phyloP scores from a whole-genome alignment of 2,888 invertebrate genomes.

The Danaus chrysippus region DNA sequence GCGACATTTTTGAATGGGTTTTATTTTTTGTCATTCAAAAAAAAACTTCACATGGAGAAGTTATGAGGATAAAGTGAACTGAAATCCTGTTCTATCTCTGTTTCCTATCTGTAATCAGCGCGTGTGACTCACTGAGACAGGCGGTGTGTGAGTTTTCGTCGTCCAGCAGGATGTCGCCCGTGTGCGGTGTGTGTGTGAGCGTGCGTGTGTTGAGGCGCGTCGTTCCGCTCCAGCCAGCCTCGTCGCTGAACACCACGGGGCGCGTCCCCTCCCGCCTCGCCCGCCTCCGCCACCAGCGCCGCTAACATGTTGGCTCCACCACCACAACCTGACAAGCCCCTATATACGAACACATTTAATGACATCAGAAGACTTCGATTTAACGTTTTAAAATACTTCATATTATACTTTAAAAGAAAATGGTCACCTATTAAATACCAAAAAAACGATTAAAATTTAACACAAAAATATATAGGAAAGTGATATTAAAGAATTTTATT shows the following conservation, averaged over 20 bases:
- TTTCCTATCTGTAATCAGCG: not conserved
- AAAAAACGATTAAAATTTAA: too few relatives aligned
- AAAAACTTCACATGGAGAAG: too few relatives aligned
- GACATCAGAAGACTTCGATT: not conserved
- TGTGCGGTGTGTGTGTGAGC: constrained; percentile 75
- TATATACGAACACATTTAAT: not conserved
- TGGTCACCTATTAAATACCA: too few relatives aligned
- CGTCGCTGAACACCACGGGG: constrained; percentile 95
- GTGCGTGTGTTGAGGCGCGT: constrained; percentile 75
- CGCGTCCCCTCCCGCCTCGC: constrained; percentile 87
- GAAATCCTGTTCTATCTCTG: not conserved
- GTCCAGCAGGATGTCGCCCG: constrained; percentile 84
- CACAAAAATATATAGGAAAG: too few relatives aligned
- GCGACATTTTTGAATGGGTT: too few relatives aligned
- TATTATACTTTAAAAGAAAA: too few relatives aligned
- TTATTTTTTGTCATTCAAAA: too few relatives aligned
- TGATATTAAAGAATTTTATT: too few relatives aligned
- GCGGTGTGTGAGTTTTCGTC: constrained; percentile 96
- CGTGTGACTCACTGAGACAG: constrained; percentile 86
- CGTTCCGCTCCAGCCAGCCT: constrained; percentile 82
- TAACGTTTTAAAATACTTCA: too few relatives aligned
- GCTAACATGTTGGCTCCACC: constrained; percentile 89
- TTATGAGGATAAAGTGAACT: not conserved
- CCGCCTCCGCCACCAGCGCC: constrained; percentile 94
- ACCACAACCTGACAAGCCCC: constrained; percentile 53